Conservation (phyloP, 2,797 vertebrate species). For the Luscinia luscinia region DNA sequence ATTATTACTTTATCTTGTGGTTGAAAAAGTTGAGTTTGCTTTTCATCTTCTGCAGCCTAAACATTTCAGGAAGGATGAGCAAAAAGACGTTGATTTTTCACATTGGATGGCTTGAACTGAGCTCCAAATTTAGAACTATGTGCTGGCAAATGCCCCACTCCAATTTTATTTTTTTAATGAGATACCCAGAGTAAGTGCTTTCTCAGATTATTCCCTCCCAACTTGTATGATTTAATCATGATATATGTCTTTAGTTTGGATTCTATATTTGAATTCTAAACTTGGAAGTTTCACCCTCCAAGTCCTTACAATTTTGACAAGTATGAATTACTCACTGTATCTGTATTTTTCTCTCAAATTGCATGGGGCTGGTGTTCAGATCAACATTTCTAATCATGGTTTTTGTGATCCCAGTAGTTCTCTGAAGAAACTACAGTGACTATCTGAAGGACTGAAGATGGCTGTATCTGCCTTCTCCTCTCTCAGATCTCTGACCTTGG, state of each 20-base stretch:
- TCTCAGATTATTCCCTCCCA: slow-evolving; percentile 60
- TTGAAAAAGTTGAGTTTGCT: background rate
- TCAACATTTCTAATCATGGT: background rate
- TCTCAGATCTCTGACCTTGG: background rate
- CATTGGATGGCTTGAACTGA: background rate
- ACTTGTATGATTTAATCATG: slow-evolving; percentile 1
- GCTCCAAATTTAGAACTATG: slow-evolving; percentile 3
- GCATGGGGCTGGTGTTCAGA: background rate
- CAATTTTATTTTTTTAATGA: slow-evolving; percentile 22
- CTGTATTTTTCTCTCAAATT: background rate
- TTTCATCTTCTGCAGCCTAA: slow-evolving; percentile 19
- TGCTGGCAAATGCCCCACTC: background rate
- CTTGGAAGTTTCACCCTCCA: background rate
- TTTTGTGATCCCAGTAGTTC: background rate
- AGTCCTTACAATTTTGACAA: background rate
- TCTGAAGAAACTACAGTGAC: background rate
- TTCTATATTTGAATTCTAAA: background rate
- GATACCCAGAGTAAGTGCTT: slow-evolving; percentile 58
- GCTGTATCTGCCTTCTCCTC: background rate
- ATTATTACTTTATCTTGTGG: background rate
- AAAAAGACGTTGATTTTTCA: background rate
- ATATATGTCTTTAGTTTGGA: background rate
- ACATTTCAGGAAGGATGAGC: slow-evolving; percentile 30
- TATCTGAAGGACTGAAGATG: background rate
- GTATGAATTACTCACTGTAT: background rate